A percentile compares a stretch with the other conserved stretches of the same genome.
phyloP scores from a whole-genome alignment of 2,113 vertebrate genomes.

The Austrofundulus limnaeus region DNA sequence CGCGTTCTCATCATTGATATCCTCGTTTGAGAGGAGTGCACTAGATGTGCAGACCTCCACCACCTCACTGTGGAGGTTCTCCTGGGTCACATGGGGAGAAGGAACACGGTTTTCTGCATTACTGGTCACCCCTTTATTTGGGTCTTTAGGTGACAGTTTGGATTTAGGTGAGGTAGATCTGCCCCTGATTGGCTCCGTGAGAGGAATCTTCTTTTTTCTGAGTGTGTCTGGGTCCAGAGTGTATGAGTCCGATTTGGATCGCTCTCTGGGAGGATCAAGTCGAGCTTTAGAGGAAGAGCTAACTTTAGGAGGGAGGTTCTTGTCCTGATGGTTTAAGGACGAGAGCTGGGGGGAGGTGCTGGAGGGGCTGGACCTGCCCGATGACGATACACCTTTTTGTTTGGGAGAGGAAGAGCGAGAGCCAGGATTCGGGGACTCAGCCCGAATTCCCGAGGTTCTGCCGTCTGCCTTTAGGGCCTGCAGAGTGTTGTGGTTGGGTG shows the following conservation, averaged over 20 bases:
- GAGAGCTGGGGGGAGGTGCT: conserved; percentile 85
- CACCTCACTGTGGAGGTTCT: conserved; percentile 97
- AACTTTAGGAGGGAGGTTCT: conserved; percentile 87
- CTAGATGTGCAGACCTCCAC: conserved; percentile 97
- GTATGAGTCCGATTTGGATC: conserved; percentile 98
- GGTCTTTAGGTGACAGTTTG: conserved; percentile 88
- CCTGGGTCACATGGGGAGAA: conserved; percentile 95
- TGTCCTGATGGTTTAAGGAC: conserved; percentile 88
- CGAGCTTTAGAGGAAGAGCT: conserved; percentile 87
- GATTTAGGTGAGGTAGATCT: conserved; percentile 96
- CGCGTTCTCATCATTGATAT: conserved; percentile 85
- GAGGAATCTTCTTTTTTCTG: conserved; percentile 93
- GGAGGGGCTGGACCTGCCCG: conserved; percentile 85
- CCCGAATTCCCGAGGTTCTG: conserved; percentile 83
- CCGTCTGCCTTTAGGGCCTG: conserved; percentile 94
- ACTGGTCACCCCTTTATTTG: conserved; percentile 72
- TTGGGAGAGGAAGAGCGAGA: conserved; percentile 93
- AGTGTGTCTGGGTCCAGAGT: conserved; percentile 95
- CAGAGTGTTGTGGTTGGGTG: conserved; percentile 96
- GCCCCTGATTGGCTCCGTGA: conserved; percentile 92
- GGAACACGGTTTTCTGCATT: conserved; percentile 90
- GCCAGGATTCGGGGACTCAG: conserved; percentile 92
- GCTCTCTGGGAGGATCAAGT: conserved; percentile 92
- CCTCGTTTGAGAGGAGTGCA: conserved; percentile 88
- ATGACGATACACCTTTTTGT: conserved; percentile 84